Conservation (phyloP, 2,113 vertebrate genomes). For the Bujurquina vittata region DNA sequence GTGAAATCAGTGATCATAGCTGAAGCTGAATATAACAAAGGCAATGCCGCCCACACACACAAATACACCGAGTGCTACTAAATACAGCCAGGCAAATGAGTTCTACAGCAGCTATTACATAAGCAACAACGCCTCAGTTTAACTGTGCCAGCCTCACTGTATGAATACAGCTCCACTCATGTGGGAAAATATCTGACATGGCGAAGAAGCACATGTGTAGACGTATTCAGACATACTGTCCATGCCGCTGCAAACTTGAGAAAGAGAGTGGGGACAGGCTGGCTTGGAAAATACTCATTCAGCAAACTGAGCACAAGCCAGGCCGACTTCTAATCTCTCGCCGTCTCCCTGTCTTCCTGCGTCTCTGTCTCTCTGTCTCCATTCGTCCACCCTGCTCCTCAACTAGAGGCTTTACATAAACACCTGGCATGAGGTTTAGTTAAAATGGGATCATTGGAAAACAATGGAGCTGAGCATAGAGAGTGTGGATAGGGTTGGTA, state of each 20-base stretch:
- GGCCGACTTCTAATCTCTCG: constrained; percentile 58
- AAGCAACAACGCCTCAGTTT: constrained; percentile 65
- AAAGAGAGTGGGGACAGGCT: constrained; percentile 51
- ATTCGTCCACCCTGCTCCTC: constrained; percentile 11
- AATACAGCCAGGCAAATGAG: constrained; percentile 69
- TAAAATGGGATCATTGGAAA: constrained; percentile 40
- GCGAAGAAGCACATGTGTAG: constrained; percentile 60
- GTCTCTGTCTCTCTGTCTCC: constrained; percentile 18
- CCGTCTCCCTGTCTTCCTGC: constrained; percentile 43
- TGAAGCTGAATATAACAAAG: constrained; percentile 14
- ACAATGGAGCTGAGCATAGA: constrained; percentile 29
- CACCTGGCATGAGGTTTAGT: constrained; percentile 59
- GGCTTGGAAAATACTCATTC: constrained; percentile 75
- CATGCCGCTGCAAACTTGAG: constrained; percentile 39
- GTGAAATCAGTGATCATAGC: constrained; percentile 35
- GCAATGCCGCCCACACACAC: constrained; percentile 9
- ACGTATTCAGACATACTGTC: constrained; percentile 57
- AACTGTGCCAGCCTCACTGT: constrained; percentile 71
- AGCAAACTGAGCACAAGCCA: constrained; percentile 70
- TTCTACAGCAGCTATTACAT: constrained; percentile 78
- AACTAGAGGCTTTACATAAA: constrained; percentile 66
- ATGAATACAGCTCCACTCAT: constrained; percentile 74
- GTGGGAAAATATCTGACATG: constrained; percentile 63
- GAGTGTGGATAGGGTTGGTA: neutral
- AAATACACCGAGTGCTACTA: constrained; percentile 24